Conservation (phyloP, 2,113 vertebrate species). For the Dendrocopos noguchii region DNA sequence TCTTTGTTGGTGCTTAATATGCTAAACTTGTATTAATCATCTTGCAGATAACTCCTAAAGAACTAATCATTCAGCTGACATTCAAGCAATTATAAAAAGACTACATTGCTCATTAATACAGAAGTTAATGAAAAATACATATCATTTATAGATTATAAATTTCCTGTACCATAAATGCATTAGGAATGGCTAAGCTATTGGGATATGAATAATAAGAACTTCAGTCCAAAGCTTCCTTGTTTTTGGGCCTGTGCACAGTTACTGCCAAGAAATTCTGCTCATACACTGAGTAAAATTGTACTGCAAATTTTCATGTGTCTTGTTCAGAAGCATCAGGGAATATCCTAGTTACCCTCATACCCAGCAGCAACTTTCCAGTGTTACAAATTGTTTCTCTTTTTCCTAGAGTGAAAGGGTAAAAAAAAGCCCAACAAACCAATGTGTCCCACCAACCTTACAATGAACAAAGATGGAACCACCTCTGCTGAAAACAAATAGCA, state of each 20-base stretch:
- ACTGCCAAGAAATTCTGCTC: not conserved
- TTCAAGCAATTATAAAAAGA: not conserved
- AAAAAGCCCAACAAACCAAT: not conserved
- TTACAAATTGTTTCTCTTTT: not conserved
- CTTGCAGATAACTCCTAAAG: constrained; percentile 17
- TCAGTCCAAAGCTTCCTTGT: not conserved
- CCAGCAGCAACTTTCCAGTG: not conserved
- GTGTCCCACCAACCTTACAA: not conserved
- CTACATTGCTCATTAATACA: not conserved
- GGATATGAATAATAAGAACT: not conserved
- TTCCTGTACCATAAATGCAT: not conserved
- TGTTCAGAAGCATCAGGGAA: not conserved
- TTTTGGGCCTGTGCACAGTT: fast-evolving
- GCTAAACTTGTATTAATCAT: constrained; percentile 25
- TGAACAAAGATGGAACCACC: not conserved
- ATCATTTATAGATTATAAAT: not conserved
- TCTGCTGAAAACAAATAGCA: not conserved
- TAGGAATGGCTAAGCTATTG: not conserved
- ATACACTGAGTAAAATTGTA: not conserved
- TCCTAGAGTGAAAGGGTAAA: not conserved
- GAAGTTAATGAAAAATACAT: not conserved
- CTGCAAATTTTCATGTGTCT: not conserved
- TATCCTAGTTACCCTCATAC: not conserved
- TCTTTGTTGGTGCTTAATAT: not conserved
- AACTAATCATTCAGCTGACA: not conserved